Conservation (phyloP, 1,140 invertebrate genomes). For the Octopus sinensis region DNA sequence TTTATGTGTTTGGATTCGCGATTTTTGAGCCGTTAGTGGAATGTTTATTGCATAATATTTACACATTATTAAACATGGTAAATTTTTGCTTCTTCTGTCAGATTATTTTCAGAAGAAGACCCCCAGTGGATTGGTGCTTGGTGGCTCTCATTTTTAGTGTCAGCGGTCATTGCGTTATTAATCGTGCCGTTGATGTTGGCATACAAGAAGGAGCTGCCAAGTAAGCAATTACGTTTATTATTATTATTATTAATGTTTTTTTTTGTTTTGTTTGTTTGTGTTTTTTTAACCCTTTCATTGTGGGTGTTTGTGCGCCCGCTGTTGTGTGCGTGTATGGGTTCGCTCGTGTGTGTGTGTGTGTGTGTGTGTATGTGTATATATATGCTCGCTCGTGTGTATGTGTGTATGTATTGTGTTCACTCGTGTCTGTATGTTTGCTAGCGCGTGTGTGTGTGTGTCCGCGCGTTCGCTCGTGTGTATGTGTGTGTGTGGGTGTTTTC, state of each 20-base stretch:
- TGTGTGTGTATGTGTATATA: not conserved
- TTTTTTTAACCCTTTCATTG: not conserved
- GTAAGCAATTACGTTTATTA: slow-evolving; percentile 18
- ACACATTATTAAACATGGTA: too few relatives aligned
- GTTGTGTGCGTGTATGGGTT: too few relatives aligned
- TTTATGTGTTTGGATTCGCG: too few relatives aligned
- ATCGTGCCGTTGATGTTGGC: slow-evolving; percentile 30
- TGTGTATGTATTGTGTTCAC: too few relatives aligned
- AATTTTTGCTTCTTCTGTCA: too few relatives aligned
- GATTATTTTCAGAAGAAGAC: slow-evolving; percentile 15
- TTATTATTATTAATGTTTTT: not conserved
- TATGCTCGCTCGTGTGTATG: not conserved
- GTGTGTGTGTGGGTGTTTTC: too few relatives aligned
- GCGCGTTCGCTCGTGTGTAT: not conserved
- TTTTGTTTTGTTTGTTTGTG: not conserved
- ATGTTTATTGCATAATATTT: too few relatives aligned
- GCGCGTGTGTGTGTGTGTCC: not conserved
- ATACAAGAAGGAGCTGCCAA: slow-evolving; percentile 34
- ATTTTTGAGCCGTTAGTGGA: too few relatives aligned
- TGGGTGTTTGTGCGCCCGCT: too few relatives aligned
- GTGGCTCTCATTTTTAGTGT: slow-evolving; percentile 37
- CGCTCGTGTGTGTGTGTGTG: too few relatives aligned
- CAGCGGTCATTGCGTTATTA: slow-evolving; percentile 29
- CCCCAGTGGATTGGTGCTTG: slow-evolving; percentile 40
- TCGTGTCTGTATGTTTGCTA: too few relatives aligned